Evolutionary conservation across 2,797 vertebrate genomes (phyloP), one percentile per base, ranked within the genome.

Genomic region (Hephaestus fuliginosus): DNA sequence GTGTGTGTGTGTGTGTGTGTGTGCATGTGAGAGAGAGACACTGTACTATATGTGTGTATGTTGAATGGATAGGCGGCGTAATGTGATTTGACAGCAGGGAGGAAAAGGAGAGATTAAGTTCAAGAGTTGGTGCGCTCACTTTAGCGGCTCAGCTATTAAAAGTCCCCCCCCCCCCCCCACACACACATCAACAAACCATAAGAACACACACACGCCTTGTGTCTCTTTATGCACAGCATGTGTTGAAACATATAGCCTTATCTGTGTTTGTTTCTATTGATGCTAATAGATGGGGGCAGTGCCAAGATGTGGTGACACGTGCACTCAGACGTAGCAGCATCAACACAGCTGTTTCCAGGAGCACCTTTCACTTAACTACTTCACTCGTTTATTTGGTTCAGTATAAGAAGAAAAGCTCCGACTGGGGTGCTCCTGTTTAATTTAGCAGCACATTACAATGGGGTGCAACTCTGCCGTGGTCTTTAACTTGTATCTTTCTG

Each of bases 71-170:
- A 60, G 74, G 49, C 86, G 63, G 78, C 69, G 74, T 82, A 84
- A 90, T 86, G 68, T 62, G 80, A 84, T 85, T 78, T 66, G 86
- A 83, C 78, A 58, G 53, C 67, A 17, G 25, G 46, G 72, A 84
- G 72, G 70, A 83, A 87, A 75, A 67, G 69, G 75, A 85, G 74
- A 88, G 81, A 90, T 92, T 82, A 86, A 84, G 78, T 85, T 85
- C 68, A 75, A 66, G 78, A 83, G 65, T 55, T 88, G 83, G 80
- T 79, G 75, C 12, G 75, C 70, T 80, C 84, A 58, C 70, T 84
- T 67, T 73, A 86, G 86, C 48, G 3, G 60, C 82, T 58, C 33
- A 1, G 51, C 60, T 51, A 39, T 79, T 82, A 60, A 78, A 81
- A 76, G 44, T 56, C 56, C 70, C 28, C 25, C 25, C 25, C 25